Conservation (phyloP, 2,113 vertebrate genomes). For the Toxostoma redivivum region DNA sequence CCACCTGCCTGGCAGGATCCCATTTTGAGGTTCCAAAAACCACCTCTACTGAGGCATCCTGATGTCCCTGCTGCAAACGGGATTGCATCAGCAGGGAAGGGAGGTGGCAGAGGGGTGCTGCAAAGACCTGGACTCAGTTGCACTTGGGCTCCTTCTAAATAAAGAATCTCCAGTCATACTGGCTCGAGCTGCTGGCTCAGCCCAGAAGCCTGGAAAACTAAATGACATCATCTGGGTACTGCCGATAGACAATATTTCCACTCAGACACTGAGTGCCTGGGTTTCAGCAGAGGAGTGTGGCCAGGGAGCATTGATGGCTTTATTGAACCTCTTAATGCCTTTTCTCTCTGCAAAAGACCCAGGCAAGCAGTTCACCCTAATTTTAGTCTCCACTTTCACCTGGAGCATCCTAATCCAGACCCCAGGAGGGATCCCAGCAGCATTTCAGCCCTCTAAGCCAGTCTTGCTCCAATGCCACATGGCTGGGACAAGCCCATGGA, state of each 20-base stretch:
- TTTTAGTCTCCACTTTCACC: background rate
- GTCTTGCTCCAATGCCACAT: accelerated
- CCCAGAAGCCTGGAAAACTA: constrained; percentile 52
- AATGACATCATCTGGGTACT: constrained; percentile 46
- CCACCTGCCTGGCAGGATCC: accelerated
- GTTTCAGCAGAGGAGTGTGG: background rate
- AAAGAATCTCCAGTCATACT: constrained; percentile 41
- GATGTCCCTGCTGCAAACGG: accelerated
- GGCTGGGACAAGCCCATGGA: background rate
- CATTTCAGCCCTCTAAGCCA: background rate
- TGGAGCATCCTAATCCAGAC: background rate
- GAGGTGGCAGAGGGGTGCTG: background rate
- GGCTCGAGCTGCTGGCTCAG: constrained; percentile 41
- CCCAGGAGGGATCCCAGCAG: background rate
- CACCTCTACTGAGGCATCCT: background rate
- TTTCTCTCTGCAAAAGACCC: background rate
- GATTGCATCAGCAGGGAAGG: constrained; percentile 28
- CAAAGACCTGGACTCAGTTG: background rate
- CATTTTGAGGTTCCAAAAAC: background rate
- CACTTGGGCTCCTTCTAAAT: constrained; percentile 29
- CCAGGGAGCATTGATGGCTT: background rate
- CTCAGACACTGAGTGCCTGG: background rate
- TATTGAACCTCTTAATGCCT: background rate
- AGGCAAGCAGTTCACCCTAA: background rate
- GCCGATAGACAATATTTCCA: background rate